phyloP scores from a whole-genome alignment of 1,140 invertebrate species.

The Brachionus manjavacas region DNA sequence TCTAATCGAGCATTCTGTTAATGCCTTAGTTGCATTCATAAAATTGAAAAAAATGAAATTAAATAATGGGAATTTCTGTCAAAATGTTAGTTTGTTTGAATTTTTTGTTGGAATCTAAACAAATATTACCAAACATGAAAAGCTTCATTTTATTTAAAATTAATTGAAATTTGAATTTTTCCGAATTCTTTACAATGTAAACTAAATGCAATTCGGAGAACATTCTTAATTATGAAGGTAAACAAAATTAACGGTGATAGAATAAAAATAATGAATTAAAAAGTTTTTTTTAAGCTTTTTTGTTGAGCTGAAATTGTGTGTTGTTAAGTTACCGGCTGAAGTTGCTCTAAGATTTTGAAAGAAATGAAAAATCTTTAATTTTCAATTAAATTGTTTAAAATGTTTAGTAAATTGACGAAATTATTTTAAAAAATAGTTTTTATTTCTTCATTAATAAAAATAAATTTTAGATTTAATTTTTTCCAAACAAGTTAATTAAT shows the following conservation, averaged over 20 bases:
- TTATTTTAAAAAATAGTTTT: neutral
- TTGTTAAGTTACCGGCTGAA: constrained; percentile 8
- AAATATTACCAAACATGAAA: neutral
- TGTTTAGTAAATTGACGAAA: neutral
- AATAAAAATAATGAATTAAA: neutral
- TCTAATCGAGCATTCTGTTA: neutral
- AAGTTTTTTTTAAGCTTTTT: neutral
- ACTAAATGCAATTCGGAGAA: neutral
- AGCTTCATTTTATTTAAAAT: neutral
- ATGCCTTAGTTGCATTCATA: neutral
- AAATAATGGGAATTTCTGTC: constrained; percentile 3
- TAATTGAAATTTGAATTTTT: neutral
- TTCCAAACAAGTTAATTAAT: no score
- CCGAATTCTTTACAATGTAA: neutral
- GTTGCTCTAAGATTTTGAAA: neutral
- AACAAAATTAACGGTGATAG: constrained; percentile 7
- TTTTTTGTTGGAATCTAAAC: neutral
- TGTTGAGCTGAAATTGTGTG: neutral
- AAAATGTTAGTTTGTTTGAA: neutral
- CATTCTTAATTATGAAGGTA: constrained; percentile 3
- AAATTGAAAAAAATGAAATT: neutral
- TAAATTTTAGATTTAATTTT: no score
- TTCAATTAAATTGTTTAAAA: neutral
- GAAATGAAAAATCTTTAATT: neutral
- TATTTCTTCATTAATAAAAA: no score